Conservation (phyloP, 2,888 invertebrate species). For the Apamea sordens region DNA sequence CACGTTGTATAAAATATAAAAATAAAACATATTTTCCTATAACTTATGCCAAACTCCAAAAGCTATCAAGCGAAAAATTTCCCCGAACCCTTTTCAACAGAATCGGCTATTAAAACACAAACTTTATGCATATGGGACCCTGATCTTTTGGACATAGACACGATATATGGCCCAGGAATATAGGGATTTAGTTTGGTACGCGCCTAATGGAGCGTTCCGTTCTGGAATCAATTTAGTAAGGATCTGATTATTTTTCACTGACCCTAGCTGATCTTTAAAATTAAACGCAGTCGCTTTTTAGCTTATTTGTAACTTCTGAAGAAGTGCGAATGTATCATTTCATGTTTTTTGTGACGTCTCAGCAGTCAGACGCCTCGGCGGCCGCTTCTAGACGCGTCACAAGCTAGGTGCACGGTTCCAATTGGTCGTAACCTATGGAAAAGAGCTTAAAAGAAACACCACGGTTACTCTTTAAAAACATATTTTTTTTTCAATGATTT, state of each 20-base stretch:
- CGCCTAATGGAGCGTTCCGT: conserved; percentile 31
- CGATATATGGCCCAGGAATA: conserved; percentile 61
- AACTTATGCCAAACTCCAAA: conserved; percentile 46
- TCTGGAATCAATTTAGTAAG: conserved; percentile 29
- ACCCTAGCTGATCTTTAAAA: neutral
- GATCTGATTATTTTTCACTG: neutral
- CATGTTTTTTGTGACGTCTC: neutral
- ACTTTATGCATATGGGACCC: conserved; percentile 83
- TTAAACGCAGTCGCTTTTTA: neutral
- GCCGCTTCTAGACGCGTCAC: neutral
- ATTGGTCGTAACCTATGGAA: too few relatives aligned
- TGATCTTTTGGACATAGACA: conserved; percentile 68
- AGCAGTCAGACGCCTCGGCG: neutral
- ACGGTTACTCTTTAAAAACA: too few relatives aligned
- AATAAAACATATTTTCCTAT: neutral
- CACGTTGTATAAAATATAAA: too few relatives aligned
- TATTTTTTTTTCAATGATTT: too few relatives aligned
- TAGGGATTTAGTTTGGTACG: conserved; percentile 36
- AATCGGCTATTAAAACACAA: conserved; percentile 83
- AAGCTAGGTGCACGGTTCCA: too few relatives aligned
- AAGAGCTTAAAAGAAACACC: too few relatives aligned
- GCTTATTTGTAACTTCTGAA: neutral
- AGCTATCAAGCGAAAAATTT: conserved; percentile 82
- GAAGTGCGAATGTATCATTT: neutral
- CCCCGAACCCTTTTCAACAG: conserved; percentile 80